Percentiles rank a stretch among this genome's conserved stretches.
phyloP scores from a whole-genome alignment of 2,113 vertebrate species.

The Pipra filicauda region DNA sequence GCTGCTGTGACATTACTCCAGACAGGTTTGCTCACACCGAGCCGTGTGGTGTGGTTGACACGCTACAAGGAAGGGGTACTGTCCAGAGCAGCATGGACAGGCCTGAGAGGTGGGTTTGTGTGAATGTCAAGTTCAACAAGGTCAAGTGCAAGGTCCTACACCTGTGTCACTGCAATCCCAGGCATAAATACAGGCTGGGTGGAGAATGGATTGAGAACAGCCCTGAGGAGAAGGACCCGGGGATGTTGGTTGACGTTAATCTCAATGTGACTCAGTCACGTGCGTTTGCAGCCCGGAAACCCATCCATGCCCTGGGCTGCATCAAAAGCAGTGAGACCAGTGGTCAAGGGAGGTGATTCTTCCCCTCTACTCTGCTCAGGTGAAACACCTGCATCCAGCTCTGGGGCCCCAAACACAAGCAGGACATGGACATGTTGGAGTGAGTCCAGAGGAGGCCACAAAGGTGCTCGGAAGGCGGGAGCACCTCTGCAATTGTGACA shows the following conservation, averaged over 20 bases:
- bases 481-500: not conserved
- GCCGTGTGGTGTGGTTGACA: not conserved
- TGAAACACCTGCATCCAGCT: not conserved
- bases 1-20: not conserved
- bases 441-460: not conserved
- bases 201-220: not conserved
- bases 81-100: not conserved
- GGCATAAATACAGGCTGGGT: not conserved
- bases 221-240: not conserved
- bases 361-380: no score
- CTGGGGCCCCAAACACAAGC: not conserved
- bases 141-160: not conserved
- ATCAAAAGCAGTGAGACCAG: not conserved
- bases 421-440: not conserved
- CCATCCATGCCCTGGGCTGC: not conserved
- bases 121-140: not conserved
- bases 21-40: not conserved
- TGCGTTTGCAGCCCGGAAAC: not conserved
- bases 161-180: not conserved
- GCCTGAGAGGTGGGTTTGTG: accelerated
- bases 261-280: not conserved
- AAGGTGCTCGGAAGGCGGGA: not conserved
- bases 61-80: accelerated
- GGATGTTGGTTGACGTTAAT: not conserved
- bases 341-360: not conserved